Evolutionary conservation across 2,888 invertebrate genomes (phyloP).

Genomic region (Scaptomyza cyrtandrae): DNA sequence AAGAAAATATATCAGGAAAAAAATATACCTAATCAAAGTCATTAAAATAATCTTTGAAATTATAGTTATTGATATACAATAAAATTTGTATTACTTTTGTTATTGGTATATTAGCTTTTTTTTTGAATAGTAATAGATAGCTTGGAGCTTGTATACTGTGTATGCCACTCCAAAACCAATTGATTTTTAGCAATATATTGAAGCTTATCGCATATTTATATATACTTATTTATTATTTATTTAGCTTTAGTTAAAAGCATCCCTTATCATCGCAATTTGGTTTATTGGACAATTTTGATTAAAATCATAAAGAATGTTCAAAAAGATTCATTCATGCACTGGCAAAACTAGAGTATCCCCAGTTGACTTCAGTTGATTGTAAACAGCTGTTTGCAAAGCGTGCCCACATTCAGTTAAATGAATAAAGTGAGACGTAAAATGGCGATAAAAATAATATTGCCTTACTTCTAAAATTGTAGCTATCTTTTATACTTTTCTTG

Average conservation of each 20-base stretch:
- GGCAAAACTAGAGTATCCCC: conserved; percentile 10
- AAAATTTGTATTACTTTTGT: no score
- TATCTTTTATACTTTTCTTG: no score
- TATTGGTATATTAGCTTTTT: no score
- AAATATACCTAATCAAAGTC: no score
- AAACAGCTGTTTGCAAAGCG: conserved; percentile 19
- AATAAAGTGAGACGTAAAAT: no score
- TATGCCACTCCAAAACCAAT: conserved; percentile 28
- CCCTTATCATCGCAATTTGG: conserved; percentile 62
- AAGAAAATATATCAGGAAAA: background rate
- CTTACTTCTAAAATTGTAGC: no score
- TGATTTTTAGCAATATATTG: conserved; percentile 36
- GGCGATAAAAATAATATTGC: no score
- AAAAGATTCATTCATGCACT: conserved; percentile 47
- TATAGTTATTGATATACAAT: no score
- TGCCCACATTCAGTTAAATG: conserved; percentile 2
- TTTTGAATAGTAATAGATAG: background rate
- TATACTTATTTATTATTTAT: conserved; percentile 57
- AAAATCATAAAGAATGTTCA: conserved; percentile 46
- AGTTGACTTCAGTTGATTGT: background rate
- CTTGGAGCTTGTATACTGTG: conserved; percentile 28
- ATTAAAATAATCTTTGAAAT: no score
- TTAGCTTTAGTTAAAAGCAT: conserved; percentile 60
- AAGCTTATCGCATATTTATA: conserved; percentile 1
- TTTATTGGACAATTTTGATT: conserved; percentile 48